Evolutionary conservation across 2,888 invertebrate genomes (phyloP).

Genomic region (Agriopis leucophaearia): DNA sequence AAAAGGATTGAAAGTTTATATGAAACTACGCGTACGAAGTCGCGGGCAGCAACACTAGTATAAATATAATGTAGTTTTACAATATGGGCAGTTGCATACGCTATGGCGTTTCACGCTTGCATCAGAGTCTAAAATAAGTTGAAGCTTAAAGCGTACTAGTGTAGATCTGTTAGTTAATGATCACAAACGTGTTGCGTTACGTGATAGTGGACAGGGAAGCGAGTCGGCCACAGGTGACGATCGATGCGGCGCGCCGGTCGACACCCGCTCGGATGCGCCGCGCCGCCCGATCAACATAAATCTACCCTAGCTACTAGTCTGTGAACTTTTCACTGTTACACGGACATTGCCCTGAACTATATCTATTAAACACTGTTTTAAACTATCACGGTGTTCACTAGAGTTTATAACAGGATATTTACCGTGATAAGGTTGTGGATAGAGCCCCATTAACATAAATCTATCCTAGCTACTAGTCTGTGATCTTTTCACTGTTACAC

Average conservation of each 20-base stretch:
- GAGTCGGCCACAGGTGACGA: slow-evolving; percentile 75
- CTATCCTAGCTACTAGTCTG: background rate
- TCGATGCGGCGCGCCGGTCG: slow-evolving; percentile 79
- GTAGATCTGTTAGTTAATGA: background rate
- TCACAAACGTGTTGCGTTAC: slow-evolving; percentile 33
- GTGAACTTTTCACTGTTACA: background rate
- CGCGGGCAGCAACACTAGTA: no score
- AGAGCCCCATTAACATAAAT: no score
- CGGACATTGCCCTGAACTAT: background rate
- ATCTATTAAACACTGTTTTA: background rate
- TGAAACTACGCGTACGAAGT: no score
- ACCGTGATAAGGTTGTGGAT: no score
- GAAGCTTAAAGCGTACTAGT: no score
- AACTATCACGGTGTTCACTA: no score
- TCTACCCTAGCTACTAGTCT: slow-evolving; percentile 1
- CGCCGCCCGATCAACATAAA: slow-evolving; percentile 30
- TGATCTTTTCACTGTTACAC: background rate
- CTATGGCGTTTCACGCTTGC: no score
- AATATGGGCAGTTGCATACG: no score
- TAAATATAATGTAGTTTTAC: no score
- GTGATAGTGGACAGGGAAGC: slow-evolving; percentile 40
- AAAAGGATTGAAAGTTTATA: no score
- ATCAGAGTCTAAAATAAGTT: no score
- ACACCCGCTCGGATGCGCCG: slow-evolving; percentile 41
- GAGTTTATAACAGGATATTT: no score